Evolutionary conservation across 2,888 invertebrate genomes (phyloP).

Genomic region (Drosophila nigritarsus): DNA sequence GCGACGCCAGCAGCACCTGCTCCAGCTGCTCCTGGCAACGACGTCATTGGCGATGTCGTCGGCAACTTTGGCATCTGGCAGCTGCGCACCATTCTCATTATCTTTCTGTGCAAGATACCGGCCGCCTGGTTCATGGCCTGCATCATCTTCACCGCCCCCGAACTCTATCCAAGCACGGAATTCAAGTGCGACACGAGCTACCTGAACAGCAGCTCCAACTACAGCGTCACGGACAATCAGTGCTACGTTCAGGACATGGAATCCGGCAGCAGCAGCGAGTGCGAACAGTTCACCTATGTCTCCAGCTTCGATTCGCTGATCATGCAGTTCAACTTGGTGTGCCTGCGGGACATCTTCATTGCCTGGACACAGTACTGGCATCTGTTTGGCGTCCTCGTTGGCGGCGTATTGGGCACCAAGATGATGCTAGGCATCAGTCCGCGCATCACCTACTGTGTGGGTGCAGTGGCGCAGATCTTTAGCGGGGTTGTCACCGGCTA

Average conservation of each 20-base stretch:
- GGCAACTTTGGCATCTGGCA: constrained; percentile 86
- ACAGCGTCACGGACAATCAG: constrained; percentile 72
- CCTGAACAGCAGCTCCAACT: constrained; percentile 45
- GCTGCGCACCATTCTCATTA: constrained; percentile 83
- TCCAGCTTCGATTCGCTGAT: constrained; percentile 82
- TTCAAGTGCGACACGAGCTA: constrained; percentile 73
- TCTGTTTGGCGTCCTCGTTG: constrained; percentile 85
- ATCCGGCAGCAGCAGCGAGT: constrained; percentile 52
- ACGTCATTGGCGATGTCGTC: constrained; percentile 81
- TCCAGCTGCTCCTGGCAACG: constrained; percentile 41
- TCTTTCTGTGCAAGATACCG: constrained; percentile 85
- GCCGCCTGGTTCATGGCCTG: constrained; percentile 86
- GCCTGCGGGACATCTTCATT: constrained; percentile 84
- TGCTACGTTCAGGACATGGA: constrained; percentile 68
- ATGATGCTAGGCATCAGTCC: constrained; percentile 85
- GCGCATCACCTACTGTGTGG: constrained; percentile 83
- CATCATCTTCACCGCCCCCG: constrained; percentile 85
- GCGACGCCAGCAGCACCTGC: constrained; percentile 15
- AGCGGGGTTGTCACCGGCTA: constrained; percentile 85
- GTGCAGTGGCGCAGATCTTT: constrained; percentile 84
- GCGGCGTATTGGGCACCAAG: constrained; percentile 84
- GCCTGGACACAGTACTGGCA: constrained; percentile 86
- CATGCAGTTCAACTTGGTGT: constrained; percentile 85
- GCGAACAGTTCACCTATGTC: constrained; percentile 75
- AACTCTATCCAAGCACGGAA: constrained; percentile 78